Evolutionary conservation across 1,140 invertebrate genomes (phyloP).

Genomic region (Notospermus geniculatus): DNA sequence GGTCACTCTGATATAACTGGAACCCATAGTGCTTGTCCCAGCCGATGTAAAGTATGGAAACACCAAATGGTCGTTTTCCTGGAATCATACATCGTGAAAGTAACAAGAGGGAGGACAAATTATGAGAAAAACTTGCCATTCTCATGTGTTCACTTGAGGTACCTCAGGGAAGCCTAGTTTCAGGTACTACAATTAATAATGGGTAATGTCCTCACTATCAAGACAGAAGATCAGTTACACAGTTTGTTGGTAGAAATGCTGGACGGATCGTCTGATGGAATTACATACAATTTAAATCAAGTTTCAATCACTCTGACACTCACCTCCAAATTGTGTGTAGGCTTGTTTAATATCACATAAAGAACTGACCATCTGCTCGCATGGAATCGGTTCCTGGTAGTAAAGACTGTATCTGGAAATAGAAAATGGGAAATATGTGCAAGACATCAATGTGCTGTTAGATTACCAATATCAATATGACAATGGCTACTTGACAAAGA

Average conservation of each 20-base stretch:
- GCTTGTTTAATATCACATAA: constrained; percentile 99
- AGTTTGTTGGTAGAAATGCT: no score
- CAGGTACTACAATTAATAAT: no score
- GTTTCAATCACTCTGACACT: no score
- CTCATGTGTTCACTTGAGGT: not conserved
- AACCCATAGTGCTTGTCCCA: constrained; percentile 99
- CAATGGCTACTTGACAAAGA: no score
- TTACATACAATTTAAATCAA: no score
- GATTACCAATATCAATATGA: no score
- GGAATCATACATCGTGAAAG: constrained; percentile 57
- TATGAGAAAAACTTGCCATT: not conserved
- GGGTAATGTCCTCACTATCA: no score
- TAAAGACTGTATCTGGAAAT: constrained; percentile 74
- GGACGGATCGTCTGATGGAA: no score
- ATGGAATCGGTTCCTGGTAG: constrained; percentile 98
- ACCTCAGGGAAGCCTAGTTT: no score
- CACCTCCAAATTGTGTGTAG: constrained; percentile 98
- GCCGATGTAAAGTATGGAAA: constrained; percentile 98
- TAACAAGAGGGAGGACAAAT: not conserved
- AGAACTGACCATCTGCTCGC: constrained; percentile 95
- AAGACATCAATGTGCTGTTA: no score
- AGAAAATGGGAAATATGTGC: not conserved
- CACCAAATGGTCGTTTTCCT: constrained; percentile 91
- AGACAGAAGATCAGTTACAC: no score
- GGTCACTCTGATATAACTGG: constrained; percentile 98